Conservation (phyloP, 1,140 invertebrate species). For the Zaprionus tsacasi region DNA sequence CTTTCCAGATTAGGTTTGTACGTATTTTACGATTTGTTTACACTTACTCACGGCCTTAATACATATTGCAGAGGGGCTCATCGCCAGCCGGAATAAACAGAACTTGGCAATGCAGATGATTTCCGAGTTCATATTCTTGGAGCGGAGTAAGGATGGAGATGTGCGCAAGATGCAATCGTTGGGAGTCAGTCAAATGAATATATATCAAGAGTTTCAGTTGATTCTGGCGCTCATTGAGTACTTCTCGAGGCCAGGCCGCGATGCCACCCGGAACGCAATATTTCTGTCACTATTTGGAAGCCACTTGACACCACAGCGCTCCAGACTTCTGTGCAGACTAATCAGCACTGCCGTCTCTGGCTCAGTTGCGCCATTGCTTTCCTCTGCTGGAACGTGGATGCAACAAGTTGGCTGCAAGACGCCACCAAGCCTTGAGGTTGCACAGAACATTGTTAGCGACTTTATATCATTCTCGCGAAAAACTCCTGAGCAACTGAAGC, state of each 20-base stretch:
- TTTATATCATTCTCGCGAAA: slow-evolving; percentile 90
- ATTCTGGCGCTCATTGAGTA: slow-evolving; percentile 91
- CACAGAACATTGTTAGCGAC: slow-evolving; percentile 90
- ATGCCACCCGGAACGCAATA: slow-evolving; percentile 91
- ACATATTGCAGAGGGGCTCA: slow-evolving; percentile 64
- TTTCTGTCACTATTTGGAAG: slow-evolving; percentile 91
- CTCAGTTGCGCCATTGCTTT: slow-evolving; percentile 88
- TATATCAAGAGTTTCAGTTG: slow-evolving; percentile 90
- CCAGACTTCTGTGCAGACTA: slow-evolving; percentile 90
- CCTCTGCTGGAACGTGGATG: slow-evolving; percentile 92
- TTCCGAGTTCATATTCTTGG: slow-evolving; percentile 92
- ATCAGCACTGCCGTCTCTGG: slow-evolving; percentile 91
- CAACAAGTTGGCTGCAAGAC: slow-evolving; percentile 93
- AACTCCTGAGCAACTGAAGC: slow-evolving; percentile 87
- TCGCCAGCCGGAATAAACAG: slow-evolving; percentile 70
- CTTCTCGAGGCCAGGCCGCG: slow-evolving; percentile 88
- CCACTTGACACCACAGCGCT: slow-evolving; percentile 88
- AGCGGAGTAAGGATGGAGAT: slow-evolving; percentile 85
- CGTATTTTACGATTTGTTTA: background rate
- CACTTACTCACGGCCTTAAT: slow-evolving; percentile 2
- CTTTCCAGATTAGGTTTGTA: slow-evolving; percentile 87
- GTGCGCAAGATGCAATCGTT: slow-evolving; percentile 62
- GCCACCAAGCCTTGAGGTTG: slow-evolving; percentile 88
- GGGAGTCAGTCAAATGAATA: slow-evolving; percentile 85
- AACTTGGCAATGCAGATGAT: slow-evolving; percentile 90